Percentiles rank a stretch among this genome's conserved stretches.
phyloP scores from a whole-genome alignment of 2,797 vertebrate species.

The Tokudaia muenninki region DNA sequence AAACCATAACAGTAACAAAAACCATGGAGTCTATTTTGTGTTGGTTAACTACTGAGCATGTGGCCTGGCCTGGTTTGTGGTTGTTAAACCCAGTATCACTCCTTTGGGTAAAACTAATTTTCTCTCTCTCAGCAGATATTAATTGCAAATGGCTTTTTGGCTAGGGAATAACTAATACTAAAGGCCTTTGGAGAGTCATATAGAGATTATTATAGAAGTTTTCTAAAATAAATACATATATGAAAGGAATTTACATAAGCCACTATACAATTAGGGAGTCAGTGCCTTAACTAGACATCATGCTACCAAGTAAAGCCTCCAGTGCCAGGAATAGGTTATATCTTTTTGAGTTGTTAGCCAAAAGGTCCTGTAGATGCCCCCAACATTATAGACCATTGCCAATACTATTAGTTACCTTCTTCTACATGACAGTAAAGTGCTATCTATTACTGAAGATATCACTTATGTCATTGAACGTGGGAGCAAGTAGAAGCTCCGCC shows the following conservation, averaged over 20 bases:
- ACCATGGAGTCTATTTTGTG: neutral
- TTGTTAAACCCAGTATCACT: neutral
- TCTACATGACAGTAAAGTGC: neutral
- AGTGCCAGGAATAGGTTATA: neutral
- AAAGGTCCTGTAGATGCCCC: neutral
- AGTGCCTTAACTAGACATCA: neutral
- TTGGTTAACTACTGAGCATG: neutral
- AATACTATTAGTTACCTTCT: neutral
- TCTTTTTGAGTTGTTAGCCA: neutral
- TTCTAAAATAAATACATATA: neutral
- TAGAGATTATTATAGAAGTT: neutral
- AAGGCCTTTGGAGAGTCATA: neutral
- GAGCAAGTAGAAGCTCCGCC: neutral
- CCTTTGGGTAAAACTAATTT: neutral
- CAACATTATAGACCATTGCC: neutral
- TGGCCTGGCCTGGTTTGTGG: neutral
- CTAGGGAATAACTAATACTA: neutral
- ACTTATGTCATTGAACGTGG: neutral
- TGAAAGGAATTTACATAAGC: neutral
- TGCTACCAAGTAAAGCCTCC: neutral
- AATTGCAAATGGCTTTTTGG: neutral
- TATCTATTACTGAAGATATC: neutral
- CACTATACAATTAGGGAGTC: neutral
- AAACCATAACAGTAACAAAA: neutral
- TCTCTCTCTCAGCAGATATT: neutral